phyloP scores from a whole-genome alignment of 2,888 invertebrate genomes.

The Pocota personata region DNA sequence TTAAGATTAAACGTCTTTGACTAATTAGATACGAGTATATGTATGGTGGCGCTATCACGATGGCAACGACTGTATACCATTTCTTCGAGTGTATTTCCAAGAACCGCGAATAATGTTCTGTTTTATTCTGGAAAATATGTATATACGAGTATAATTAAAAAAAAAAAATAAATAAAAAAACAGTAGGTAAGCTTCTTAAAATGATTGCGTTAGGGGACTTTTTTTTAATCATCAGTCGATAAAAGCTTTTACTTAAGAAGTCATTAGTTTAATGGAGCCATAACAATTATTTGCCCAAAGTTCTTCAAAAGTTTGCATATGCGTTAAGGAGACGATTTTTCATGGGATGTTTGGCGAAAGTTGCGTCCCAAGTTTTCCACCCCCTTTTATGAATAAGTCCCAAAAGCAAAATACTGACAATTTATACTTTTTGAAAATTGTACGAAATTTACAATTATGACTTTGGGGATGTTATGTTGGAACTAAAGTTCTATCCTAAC shows the following conservation, averaged over 20 bases:
- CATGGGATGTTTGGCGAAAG: not conserved
- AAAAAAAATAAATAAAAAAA: too few species aligned
- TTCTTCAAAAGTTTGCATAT: not conserved
- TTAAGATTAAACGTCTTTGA: too few species aligned
- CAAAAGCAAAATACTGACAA: constrained; percentile 39
- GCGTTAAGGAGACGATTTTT: not conserved
- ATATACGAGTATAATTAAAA: too few species aligned
- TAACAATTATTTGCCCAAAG: not conserved
- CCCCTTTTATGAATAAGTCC: constrained; percentile 28
- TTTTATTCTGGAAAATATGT: too few species aligned
- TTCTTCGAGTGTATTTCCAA: too few species aligned
- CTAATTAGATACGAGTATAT: too few species aligned
- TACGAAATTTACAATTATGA: constrained; percentile 39
- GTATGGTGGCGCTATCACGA: too few species aligned
- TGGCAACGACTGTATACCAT: too few species aligned
- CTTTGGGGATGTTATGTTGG: constrained; percentile 34
- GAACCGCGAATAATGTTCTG: too few species aligned
- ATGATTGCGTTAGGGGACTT: too few species aligned
- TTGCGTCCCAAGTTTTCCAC: not conserved
- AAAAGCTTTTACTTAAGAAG: not conserved
- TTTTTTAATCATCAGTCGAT: not conserved
- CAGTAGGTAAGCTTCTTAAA: too few species aligned
- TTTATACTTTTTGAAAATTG: constrained; percentile 33
- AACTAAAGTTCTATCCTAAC: constrained; percentile 27
- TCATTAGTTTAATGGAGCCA: not conserved